phyloP scores from a whole-genome alignment of 2,888 invertebrate species.

The Anthophora plumipes region DNA sequence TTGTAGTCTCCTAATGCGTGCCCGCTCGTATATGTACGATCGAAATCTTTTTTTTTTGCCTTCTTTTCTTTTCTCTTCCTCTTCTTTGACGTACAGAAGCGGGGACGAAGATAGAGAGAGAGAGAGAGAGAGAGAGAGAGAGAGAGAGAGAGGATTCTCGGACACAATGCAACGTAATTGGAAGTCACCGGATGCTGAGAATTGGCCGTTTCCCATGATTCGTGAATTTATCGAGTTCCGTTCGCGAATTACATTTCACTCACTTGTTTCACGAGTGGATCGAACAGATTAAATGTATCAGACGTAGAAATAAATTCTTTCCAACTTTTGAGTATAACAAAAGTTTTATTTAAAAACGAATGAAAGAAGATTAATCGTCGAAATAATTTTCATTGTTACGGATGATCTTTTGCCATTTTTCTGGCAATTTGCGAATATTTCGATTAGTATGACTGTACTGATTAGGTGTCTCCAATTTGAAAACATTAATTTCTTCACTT shows the following conservation, averaged over 20 bases:
- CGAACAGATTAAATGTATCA: no score
- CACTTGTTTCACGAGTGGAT: background rate
- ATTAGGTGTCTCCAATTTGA: no score
- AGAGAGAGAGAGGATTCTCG: constrained; percentile 33
- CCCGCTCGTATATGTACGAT: background rate
- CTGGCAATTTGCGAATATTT: no score
- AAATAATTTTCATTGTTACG: no score
- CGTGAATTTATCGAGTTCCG: constrained; percentile 37
- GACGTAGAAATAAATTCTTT: no score
- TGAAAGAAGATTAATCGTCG: no score
- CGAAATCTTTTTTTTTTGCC: no score
- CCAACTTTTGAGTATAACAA: no score
- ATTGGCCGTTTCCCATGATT: constrained; percentile 66
- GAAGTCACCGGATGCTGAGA: constrained; percentile 69
- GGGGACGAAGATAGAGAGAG: constrained; percentile 28
- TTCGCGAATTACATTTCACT: constrained; percentile 5
- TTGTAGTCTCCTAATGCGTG: constrained; percentile 63
- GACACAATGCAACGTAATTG: constrained; percentile 73
- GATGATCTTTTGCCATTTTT: no score
- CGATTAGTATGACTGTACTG: no score
- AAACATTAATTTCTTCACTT: no score
- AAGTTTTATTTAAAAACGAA: no score
- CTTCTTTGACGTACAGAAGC: constrained; percentile 44
- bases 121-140: constrained; percentile 17
- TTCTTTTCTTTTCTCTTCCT: background rate